A percentile compares a stretch with the other conserved stretches of the same genome.
phyloP scores from a whole-genome alignment of 2,113 vertebrate species.

The Vulpes ferrilata region DNA sequence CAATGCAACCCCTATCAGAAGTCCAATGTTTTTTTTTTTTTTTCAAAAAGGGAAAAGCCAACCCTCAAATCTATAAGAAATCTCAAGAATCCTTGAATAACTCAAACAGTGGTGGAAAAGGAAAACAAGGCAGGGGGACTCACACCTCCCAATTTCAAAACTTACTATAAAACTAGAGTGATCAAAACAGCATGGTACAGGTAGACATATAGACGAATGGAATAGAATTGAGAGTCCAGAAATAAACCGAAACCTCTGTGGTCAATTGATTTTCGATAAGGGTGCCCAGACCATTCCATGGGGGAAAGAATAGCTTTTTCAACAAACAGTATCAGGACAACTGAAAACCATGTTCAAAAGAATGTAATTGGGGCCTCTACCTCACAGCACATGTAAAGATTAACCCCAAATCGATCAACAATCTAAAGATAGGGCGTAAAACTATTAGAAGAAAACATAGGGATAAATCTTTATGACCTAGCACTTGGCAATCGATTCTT shows the following conservation, averaged over 20 bases:
- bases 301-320: background rate
- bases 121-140: background rate
- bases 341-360: background rate
- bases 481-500: background rate
- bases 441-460: slow-evolving; percentile 23
- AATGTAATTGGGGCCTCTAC: background rate
- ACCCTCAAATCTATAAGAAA: background rate
- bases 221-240: slow-evolving; percentile 9
- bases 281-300: background rate
- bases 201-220: background rate
- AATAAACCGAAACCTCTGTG: background rate
- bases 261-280: background rate
- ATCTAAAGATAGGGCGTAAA: slow-evolving; percentile 34
- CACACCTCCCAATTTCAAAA: slow-evolving; percentile 19
- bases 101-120: background rate
- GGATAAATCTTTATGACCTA: slow-evolving; percentile 1
- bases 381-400: background rate
- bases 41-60: background rate
- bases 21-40: background rate
- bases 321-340: background rate
- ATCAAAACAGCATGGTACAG: background rate
- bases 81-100: background rate
- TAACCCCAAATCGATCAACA: background rate
- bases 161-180: background rate
- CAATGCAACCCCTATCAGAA: background rate